phyloP scores from a whole-genome alignment of 2,888 invertebrate genomes.

The Metalampra italica region DNA sequence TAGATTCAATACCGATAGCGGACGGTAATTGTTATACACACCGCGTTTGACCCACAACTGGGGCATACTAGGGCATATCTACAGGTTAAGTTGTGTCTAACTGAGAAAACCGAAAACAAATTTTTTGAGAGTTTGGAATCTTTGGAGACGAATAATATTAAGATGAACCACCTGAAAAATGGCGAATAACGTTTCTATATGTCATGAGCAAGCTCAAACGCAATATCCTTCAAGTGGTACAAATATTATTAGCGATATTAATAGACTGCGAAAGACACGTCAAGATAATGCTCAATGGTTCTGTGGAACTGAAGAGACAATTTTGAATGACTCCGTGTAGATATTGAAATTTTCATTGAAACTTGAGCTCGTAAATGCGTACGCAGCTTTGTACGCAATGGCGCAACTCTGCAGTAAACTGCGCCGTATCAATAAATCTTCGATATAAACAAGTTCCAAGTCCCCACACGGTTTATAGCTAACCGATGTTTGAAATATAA shows the following conservation, averaged over 20 bases:
- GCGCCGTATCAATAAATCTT: constrained; percentile 55
- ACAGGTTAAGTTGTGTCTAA: constrained; percentile 6
- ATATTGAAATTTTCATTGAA: not conserved
- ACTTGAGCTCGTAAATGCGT: constrained; percentile 4
- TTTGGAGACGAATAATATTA: too few species aligned
- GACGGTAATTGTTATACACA: constrained; percentile 18
- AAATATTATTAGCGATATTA: too few species aligned
- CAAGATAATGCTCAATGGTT: too few species aligned
- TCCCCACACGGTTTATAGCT: constrained; percentile 49
- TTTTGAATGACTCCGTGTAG: not conserved
- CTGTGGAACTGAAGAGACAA: too few species aligned
- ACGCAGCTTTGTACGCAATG: constrained; percentile 27
- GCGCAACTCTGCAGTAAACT: constrained; percentile 47
- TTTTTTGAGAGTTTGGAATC: not conserved
- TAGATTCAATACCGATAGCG: constrained; percentile 23
- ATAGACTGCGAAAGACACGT: too few species aligned
- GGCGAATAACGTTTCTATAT: too few species aligned
- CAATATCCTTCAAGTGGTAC: too few species aligned
- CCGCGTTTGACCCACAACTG: constrained; percentile 18
- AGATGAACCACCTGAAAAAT: too few species aligned
- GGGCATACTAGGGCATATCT: constrained; percentile 15
- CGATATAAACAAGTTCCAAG: constrained; percentile 54
- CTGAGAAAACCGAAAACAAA: constrained; percentile 6
- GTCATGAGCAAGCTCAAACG: too few species aligned
- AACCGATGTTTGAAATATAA: constrained; percentile 58